Evolutionary conservation across 1,140 invertebrate genomes (phyloP).

Genomic region (Orius insidiosus): DNA sequence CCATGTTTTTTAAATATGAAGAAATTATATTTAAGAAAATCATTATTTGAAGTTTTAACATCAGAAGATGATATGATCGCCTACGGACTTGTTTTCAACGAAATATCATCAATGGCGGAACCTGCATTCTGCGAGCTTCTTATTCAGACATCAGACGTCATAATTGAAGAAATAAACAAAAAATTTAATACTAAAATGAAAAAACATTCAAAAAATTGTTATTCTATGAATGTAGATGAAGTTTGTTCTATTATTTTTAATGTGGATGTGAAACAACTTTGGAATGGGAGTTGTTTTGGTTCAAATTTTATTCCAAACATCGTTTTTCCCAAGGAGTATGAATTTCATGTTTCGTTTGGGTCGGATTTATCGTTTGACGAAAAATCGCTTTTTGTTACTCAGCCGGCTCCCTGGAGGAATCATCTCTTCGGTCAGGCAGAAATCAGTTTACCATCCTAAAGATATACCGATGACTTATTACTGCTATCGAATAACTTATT

Average conservation of each 20-base stretch:
- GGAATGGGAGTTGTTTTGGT: too few relatives aligned
- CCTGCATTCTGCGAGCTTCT: too few relatives aligned
- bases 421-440: constrained; percentile 24
- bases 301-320: constrained; percentile 1
- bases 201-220: neutral
- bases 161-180: too few relatives aligned
- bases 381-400: constrained; percentile 25
- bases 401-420: constrained; percentile 25
- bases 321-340: constrained; percentile 21
- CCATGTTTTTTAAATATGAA: too few relatives aligned
- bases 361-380: constrained; percentile 19
- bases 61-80: too few relatives aligned
- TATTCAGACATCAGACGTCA: too few relatives aligned
- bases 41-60: too few relatives aligned
- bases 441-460: constrained; percentile 23
- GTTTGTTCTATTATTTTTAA: constrained; percentile 1
- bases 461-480: constrained; percentile 21
- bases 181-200: too few relatives aligned
- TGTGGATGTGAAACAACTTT: too few relatives aligned
- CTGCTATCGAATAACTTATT: constrained; percentile 29
- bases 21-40: too few relatives aligned
- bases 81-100: too few relatives aligned
- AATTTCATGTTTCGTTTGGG: constrained; percentile 26
- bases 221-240: neutral
- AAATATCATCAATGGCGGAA: too few relatives aligned